Base-by-base conservation (phyloP, 2,888 invertebrate species). In the Sarcophaga caerulescens region DNA sequence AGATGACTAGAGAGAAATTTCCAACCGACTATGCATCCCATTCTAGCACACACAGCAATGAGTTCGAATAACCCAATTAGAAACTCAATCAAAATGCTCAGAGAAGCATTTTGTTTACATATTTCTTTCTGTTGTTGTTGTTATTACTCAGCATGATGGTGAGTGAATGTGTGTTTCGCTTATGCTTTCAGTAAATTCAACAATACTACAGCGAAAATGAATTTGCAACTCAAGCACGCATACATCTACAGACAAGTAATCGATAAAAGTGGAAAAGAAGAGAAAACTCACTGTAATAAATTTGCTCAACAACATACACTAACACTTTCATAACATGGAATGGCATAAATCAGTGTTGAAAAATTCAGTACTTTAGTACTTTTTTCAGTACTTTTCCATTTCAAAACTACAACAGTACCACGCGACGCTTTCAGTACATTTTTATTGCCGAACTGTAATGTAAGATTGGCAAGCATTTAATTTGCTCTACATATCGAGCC, bases 51-150 rank as follows among this genome's bases (percentile, higher is more conserved):
- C n/a, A 62, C 35, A 45, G 12, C 19, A 71, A 35, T 68, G 66
- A 45, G 19, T 62, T 14, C 25, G 73, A 65, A 14, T 81, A 78
- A 86, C 86, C 86, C 21, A 86, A 84, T 81, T 86, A 78, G 66
- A 78, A 62, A 86, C 25, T 57, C 74, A 63, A 44, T 60, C 4
- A 17, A 45, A 21, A 69, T 69, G 11, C 68, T 45, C n/a, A 71
- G 57, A 44, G 23, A 23, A 80, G 71, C 60, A 45, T 78, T 78
- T 84, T 84, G 70, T 84, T 84, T 86, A 84, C 81, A 78, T 81
- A 81, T 78, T 63, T 19, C 17, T n/a, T n/a, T n/a, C n/a, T n/a
- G n/a, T n/a, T 75, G 59, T 77, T 73, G 60, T 23, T 65, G 47
- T 35, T 35, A 35, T 35, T 35, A 35, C 35, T 35, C 35, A 35